Conservation (phyloP, 2,888 invertebrate species). For the Alloplasta piceator region DNA sequence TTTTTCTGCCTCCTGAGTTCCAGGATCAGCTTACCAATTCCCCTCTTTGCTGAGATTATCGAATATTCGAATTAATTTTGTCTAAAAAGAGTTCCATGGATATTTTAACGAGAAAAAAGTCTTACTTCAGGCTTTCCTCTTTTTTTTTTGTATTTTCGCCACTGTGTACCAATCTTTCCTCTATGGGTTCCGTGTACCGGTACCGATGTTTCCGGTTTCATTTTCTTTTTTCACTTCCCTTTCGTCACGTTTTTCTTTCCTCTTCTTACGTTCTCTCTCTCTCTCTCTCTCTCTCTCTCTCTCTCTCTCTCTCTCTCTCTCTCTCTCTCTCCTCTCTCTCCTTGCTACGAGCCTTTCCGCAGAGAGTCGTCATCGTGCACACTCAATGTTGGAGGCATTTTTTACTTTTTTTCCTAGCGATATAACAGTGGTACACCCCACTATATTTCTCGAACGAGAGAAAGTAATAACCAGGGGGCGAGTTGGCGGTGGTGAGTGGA, state of each 20-base stretch:
- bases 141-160: neutral
- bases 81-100: too few species aligned
- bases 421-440: conserved; percentile 38
- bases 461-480: conserved; percentile 58
- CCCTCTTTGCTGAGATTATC: too few species aligned
- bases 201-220: conserved; percentile 41
- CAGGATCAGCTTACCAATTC: too few species aligned
- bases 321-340: neutral
- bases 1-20: too few species aligned
- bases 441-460: conserved; percentile 52
- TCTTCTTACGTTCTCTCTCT: neutral
- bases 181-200: conserved; percentile 32
- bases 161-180: neutral
- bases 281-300: neutral
- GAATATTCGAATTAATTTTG: too few species aligned
- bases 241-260: neutral
- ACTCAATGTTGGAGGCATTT: conserved; percentile 35
- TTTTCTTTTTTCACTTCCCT: conserved; percentile 35
- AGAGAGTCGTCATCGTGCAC: conserved; percentile 29
- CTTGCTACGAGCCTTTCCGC: conserved; percentile 15
- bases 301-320: neutral
- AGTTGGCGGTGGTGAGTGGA: conserved; percentile 43
- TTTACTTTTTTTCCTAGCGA: conserved; percentile 26
- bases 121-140: conserved; percentile 24
- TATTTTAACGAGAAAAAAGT: too few species aligned